Percentiles rank a stretch among this genome's conserved stretches.
Evolutionary conservation across 1,140 invertebrate genomes (phyloP).

Genomic region (Heliothis virescens): DNA sequence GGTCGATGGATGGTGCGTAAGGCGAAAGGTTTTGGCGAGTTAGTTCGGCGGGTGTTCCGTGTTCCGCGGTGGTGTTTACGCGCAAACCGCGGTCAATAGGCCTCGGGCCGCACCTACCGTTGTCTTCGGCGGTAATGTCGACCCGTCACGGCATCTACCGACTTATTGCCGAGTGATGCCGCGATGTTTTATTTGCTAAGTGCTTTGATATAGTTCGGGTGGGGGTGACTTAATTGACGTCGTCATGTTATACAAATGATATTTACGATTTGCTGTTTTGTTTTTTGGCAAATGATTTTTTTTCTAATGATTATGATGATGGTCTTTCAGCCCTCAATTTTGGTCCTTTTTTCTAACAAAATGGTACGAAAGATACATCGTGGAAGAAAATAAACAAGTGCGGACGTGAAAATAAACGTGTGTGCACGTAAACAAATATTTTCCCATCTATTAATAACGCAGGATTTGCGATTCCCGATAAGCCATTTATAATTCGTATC

Average conservation of each 20-base stretch:
- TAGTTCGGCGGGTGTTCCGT: conserved; percentile 45
- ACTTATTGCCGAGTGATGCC: conserved; percentile 66
- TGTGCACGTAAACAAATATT: too few species aligned
- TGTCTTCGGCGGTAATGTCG: conserved; percentile 77
- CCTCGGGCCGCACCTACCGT: conserved; percentile 74
- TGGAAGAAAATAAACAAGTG: too few species aligned
- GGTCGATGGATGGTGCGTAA: conserved; percentile 44
- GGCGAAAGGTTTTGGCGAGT: conserved; percentile 5
- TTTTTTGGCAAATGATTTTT: conserved; percentile 7
- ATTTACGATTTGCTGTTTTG: conserved; percentile 54
- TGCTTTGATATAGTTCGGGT: conserved; percentile 64
- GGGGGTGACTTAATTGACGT: conserved; percentile 73
- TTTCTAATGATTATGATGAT: not conserved
- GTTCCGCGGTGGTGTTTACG: conserved; percentile 73
- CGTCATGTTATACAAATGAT: conserved; percentile 71
- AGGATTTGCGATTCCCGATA: not conserved
- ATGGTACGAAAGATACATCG: too few species aligned
- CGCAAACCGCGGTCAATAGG: conserved; percentile 81
- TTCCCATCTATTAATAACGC: too few species aligned
- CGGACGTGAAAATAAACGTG: too few species aligned
- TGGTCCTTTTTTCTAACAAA: not conserved
- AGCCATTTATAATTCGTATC: not conserved
- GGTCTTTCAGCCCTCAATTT: not conserved
- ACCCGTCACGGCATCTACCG: conserved; percentile 77
- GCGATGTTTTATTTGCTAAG: conserved; percentile 79